phyloP scores from a whole-genome alignment of 2,888 invertebrate genomes.

The Chalcosyrphus nemorum region DNA sequence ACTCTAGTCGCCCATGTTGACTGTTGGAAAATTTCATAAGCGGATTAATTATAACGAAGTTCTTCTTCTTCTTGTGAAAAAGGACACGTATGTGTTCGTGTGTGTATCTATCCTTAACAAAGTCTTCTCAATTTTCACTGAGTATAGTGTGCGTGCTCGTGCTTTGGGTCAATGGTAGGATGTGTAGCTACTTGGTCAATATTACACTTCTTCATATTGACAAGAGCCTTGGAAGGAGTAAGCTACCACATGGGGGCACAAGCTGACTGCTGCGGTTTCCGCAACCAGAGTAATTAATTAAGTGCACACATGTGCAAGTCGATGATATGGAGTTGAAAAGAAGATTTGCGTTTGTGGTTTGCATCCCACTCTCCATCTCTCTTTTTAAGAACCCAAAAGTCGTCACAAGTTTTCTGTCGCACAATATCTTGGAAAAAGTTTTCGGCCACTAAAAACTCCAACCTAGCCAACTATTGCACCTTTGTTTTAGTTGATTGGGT shows the following conservation, averaged over 20 bases:
- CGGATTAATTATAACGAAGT: slow-evolving; percentile 71
- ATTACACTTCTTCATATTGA: slow-evolving; percentile 31
- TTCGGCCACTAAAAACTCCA: slow-evolving; percentile 30
- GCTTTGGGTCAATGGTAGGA: slow-evolving; percentile 3
- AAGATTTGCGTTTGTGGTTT: slow-evolving; percentile 50
- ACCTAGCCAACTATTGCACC: slow-evolving; percentile 43
- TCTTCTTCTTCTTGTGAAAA: slow-evolving; percentile 32
- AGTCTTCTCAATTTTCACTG: slow-evolving; percentile 17
- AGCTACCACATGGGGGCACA: background rate
- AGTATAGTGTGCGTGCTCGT: slow-evolving; percentile 1
- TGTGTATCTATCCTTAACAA: slow-evolving; percentile 6
- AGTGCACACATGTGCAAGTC: slow-evolving; percentile 57
- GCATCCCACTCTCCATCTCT: background rate
- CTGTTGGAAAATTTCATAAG: slow-evolving; percentile 71
- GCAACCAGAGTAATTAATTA: slow-evolving; percentile 57
- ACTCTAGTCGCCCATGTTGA: slow-evolving; percentile 59
- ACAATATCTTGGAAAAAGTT: slow-evolving; percentile 32
- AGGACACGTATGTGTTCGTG: slow-evolving; percentile 11
- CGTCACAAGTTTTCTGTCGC: slow-evolving; percentile 22
- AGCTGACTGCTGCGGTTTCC: slow-evolving; percentile 37
- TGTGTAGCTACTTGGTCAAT: slow-evolving; percentile 29
- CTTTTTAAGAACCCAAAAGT: background rate
- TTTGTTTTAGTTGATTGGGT: slow-evolving; percentile 52
- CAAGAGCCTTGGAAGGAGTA: slow-evolving; percentile 16
- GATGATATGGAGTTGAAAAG: slow-evolving; percentile 53